These are phyloP conservation scores for Blastobasis adustella DNA, from an alignment of 2,888 invertebrate species.

Conservation along the genomic window DNA sequence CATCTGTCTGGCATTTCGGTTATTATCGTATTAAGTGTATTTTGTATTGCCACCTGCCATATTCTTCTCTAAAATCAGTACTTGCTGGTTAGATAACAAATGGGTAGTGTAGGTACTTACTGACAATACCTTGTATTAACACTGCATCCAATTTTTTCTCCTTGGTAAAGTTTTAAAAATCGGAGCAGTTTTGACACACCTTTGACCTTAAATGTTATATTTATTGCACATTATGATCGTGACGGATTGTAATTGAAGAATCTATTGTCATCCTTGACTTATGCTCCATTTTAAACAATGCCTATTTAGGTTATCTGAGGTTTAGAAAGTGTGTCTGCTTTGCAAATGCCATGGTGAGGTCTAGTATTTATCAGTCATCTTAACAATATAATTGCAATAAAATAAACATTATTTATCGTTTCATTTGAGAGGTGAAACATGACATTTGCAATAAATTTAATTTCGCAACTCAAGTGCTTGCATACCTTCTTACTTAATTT, in stretches of 20 bases:
- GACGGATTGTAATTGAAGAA: conserved; percentile 58
- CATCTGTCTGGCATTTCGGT: too few species aligned
- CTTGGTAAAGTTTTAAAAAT: conserved; percentile 40
- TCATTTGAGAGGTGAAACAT: too few species aligned
- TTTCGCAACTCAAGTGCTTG: too few species aligned
- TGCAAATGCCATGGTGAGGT: neutral
- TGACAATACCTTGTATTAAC: neutral
- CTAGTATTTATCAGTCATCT: too few species aligned
- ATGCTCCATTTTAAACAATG: conserved; percentile 48
- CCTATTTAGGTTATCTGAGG: conserved; percentile 34
- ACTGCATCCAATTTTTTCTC: conserved; percentile 5
- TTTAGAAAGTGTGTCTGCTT: conserved; percentile 35
- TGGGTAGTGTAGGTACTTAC: neutral
- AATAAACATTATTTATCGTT: too few species aligned
- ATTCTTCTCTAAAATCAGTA: too few species aligned
- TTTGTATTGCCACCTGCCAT: too few species aligned
- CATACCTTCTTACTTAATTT: too few species aligned
- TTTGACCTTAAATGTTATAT: conserved; percentile 37
- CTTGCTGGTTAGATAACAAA: too few species aligned
- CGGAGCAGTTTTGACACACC: conserved; percentile 16
- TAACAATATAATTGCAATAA: too few species aligned
- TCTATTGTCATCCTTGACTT: conserved; percentile 58
- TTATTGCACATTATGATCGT: conserved; percentile 49
- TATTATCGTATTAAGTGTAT: too few species aligned
- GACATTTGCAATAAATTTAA: too few species aligned